Base-by-base conservation (phyloP, 2,888 invertebrate species). In the Oscheius onirici region DNA sequence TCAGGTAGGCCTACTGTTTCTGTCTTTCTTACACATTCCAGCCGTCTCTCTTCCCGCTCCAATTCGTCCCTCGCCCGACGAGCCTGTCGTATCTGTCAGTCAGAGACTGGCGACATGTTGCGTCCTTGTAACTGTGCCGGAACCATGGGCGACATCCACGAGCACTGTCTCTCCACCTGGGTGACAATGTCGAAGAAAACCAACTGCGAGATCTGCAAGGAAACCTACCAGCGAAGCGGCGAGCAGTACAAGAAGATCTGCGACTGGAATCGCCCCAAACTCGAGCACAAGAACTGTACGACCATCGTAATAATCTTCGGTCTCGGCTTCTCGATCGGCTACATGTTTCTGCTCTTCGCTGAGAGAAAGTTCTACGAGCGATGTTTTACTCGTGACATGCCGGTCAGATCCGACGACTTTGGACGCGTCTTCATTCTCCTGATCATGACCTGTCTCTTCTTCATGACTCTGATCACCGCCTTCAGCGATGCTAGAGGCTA, bases 71-170 rank as follows among this genome's bases (percentile, higher is more conserved):
- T 65, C 17, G 74, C 74, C 13, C 69, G 76, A 10, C 68, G 77
- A 26, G 76, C 79, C 17, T 84, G 84, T 71, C 76, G 84, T 41
- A 84, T 84, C 58, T 84, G 84, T 74, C 84, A 84, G 66, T 83
- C 81, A 49, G 84, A 83, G 51, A 78, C 78, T 10, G 84, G 83
- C 5, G 72, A 55, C 20, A 80, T 84, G 80, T 77, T 84, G 1
- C 77, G 81, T 49, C 84, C 84, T 20, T 84, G 84, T 46, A 81
- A 76, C 44, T 84, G 84, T 67, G 69, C 77, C 26, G 84, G 84
- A 74, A 83, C 84, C 80, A 79, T 83, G 77, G 84, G 80, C 17
- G 77, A 82, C 52, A 80, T 83, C 17, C 83, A 83, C 70, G 81
- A 80, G 49, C 69, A 69, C 24, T 84, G 84, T 68, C 77, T 84